A percentile compares a stretch with the other conserved stretches of the same genome.
Evolutionary conservation across 2,888 invertebrate genomes (phyloP).

Genomic region (Mongoloraphidia duomilia): DNA sequence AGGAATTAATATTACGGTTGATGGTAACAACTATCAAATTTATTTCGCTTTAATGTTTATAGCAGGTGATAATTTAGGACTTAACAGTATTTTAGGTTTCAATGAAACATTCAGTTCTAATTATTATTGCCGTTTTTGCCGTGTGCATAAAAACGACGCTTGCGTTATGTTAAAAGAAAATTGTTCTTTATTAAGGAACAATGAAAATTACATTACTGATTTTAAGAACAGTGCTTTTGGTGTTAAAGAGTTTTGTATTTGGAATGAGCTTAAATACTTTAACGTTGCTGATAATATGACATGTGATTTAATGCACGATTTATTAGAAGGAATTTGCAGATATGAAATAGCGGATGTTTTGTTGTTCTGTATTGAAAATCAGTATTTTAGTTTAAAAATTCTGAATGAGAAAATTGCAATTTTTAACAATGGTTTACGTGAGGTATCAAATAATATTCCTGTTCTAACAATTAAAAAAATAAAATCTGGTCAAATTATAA

Average conservation of each 20-base stretch:
- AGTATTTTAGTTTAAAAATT: conserved; percentile 10
- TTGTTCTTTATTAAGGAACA: not conserved
- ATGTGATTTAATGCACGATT: conserved; percentile 21
- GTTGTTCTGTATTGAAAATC: not conserved
- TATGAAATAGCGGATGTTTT: conserved; percentile 18
- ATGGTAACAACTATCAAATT: conserved; percentile 5
- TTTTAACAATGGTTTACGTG: conserved; percentile 8
- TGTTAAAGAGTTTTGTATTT: conserved; percentile 16
- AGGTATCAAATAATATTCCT: too few species aligned
- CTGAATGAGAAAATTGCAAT: conserved; percentile 13
- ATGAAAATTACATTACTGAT: not conserved
- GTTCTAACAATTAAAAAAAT: too few species aligned
- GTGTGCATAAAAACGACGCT: conserved; percentile 8
- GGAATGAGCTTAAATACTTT: conserved; percentile 15
- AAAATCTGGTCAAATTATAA: conserved; percentile 1
- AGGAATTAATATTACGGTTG: conserved; percentile 13
- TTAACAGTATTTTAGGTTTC: conserved; percentile 17
- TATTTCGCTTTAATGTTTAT: conserved; percentile 15
- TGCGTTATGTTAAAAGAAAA: not conserved
- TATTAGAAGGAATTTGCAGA: conserved; percentile 16
- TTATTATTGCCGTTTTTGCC: conserved; percentile 20
- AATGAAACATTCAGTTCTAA: conserved; percentile 17
- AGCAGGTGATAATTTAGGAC: conserved; percentile 19
- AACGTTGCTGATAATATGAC: conserved; percentile 16
- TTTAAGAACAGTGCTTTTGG: conserved; percentile 5